These are phyloP conservation scores for Ptilorrhoa leucosticta DNA, from an alignment of 2,113 vertebrate species.

Conservation along the genomic window DNA sequence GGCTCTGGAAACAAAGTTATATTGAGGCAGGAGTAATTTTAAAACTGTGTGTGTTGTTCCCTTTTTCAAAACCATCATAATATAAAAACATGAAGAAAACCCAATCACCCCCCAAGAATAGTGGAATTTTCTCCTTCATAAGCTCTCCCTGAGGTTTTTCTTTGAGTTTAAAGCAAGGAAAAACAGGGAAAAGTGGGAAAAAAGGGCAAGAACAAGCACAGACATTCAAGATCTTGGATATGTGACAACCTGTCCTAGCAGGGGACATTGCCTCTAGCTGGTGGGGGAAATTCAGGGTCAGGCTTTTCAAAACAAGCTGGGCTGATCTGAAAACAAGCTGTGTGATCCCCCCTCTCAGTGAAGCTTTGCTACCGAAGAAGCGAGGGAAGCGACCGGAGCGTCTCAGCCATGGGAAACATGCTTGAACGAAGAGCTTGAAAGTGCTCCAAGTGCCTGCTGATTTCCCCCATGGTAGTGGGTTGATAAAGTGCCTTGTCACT, in stretches of 20 bases:
- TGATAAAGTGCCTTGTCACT: background rate
- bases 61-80: background rate
- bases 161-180: background rate
- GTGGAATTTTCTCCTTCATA: background rate
- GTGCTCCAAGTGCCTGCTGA: background rate
- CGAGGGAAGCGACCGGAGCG: accelerated
- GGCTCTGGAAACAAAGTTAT: background rate
- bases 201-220: background rate
- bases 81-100: background rate
- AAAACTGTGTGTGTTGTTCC: background rate
- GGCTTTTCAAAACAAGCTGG: slow-evolving; percentile 21
- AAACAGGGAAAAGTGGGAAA: background rate
- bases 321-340: slow-evolving; percentile 4
- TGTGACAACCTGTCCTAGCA: background rate
- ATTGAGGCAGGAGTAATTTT: background rate
- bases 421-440: background rate
- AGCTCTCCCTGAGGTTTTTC: background rate
- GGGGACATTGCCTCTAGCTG: background rate
- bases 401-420: background rate
- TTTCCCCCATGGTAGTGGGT: background rate
- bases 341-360: background rate
- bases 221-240: background rate
- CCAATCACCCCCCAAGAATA: background rate
- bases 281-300: background rate
- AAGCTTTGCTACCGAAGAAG: background rate